Evolutionary conservation across 2,113 vertebrate genomes (phyloP).

Genomic region (Tenrec ecaudatus): DNA sequence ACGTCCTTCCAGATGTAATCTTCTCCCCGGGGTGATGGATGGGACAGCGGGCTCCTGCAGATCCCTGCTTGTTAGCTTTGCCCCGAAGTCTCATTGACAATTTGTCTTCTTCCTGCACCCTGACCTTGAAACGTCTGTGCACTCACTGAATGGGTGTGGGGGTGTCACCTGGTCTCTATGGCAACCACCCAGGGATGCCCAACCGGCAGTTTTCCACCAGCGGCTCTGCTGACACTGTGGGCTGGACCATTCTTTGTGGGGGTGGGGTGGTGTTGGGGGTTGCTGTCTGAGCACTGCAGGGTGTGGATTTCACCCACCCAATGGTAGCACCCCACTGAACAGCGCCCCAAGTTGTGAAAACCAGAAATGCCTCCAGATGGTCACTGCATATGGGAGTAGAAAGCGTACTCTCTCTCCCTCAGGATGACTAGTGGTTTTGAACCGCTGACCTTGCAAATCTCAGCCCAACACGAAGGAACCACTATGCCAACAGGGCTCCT

Average conservation of each 20-base stretch:
- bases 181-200: background rate
- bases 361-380: too few species aligned
- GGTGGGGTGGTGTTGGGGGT: too few species aligned
- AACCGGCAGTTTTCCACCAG: background rate
- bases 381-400: too few species aligned
- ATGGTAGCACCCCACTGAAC: too few species aligned
- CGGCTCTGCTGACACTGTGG: background rate
- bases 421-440: too few species aligned
- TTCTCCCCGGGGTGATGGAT: slow-evolving; percentile 74
- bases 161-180: slow-evolving; percentile 14
- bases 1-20: slow-evolving; percentile 1
- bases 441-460: too few species aligned
- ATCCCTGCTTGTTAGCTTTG: slow-evolving; percentile 59
- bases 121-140: slow-evolving; percentile 76
- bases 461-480: too few species aligned
- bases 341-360: too few species aligned
- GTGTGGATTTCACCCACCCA: background rate
- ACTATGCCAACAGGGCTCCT: too few species aligned
- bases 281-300: too few species aligned
- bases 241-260: background rate
- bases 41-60: slow-evolving; percentile 57
- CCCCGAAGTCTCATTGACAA: slow-evolving; percentile 54
- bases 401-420: too few species aligned
- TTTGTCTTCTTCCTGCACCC: slow-evolving; percentile 69
- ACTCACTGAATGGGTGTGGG: slow-evolving; percentile 51